Base-by-base conservation (phyloP, 2,113 vertebrate species). In the Erpornis zantholeuca region DNA sequence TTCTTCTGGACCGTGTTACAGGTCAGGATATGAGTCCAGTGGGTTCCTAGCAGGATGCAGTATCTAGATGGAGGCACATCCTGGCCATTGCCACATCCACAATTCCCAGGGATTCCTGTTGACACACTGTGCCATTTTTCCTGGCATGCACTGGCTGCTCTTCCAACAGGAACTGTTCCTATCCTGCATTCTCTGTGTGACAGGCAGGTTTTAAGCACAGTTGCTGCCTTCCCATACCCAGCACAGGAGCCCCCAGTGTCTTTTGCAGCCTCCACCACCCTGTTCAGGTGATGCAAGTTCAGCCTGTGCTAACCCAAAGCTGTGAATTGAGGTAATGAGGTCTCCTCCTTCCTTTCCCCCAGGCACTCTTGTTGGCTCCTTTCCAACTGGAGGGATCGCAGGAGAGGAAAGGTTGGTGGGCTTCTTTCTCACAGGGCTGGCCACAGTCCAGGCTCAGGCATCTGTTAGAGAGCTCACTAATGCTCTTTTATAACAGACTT, bases 401-500 rank as follows among this genome's bases (percentile, higher is more conserved):
- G 56, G 45, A 76, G 6, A 77, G 15, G 35, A 84, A 66, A 64
- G 27, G 70, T 16, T 91, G 36, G 44, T 87, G 57, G 65, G 65
- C 40, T 65, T 10, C 42, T 84, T 78, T 60, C 81, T 49, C 60
- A 40, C 56, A 82, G 69, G 47, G 31, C 64, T 95, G 94, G 92
- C 86, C 4, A 7, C 77, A 47, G 20, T 84, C 92, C 94, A 95
- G 76, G 20, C 52, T 60, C 40, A 77, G 87, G 53, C 94, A 95
- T 93, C 86, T 94, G 86, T 22, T 17, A 28, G 69, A 66, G 42
- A 27, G 31, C 69, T 91, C 64, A 60, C 60, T 68, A 40, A 65
- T 53, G 83, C 77, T 84, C 70, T 84, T 90, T 36, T 19, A 1
- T 15, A 64, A 65, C 6, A 31, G 18, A 68, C 82, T 71, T 95